Conservation (phyloP, 2,888 invertebrate species). For the Allophyes oxyacanthae region DNA sequence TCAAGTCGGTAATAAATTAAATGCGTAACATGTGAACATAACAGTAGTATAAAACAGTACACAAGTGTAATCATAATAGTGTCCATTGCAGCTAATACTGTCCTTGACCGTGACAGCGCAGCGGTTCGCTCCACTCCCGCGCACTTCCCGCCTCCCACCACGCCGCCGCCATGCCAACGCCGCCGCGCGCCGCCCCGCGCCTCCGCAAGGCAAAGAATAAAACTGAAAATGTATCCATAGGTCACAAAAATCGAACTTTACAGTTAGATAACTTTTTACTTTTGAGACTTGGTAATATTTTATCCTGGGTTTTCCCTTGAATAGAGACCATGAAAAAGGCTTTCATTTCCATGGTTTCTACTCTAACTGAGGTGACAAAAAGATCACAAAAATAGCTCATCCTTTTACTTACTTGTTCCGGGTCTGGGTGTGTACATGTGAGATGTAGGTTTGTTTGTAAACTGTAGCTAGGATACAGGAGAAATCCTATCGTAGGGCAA, state of each 20-base stretch:
- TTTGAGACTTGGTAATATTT: too few species aligned
- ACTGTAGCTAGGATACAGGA: too few species aligned
- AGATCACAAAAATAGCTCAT: too few species aligned
- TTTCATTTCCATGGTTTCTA: too few species aligned
- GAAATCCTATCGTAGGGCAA: too few species aligned
- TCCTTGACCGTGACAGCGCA: constrained; percentile 84
- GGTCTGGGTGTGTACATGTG: too few species aligned
- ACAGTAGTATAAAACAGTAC: constrained; percentile 63
- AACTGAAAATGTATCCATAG: constrained; percentile 21
- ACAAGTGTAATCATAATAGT: constrained; percentile 65
- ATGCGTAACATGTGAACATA: constrained; percentile 55
- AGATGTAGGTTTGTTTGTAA: too few species aligned
- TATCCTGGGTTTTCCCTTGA: too few species aligned
- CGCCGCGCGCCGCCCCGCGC: constrained; percentile 47
- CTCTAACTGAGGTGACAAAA: too few species aligned
- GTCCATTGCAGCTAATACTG: constrained; percentile 72
- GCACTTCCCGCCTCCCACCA: constrained; percentile 59
- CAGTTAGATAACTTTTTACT: too few species aligned
- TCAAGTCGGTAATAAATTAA: constrained; percentile 34
- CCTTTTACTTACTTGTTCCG: too few species aligned
- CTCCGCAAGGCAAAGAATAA: constrained; percentile 52
- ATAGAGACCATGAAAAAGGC: too few species aligned
- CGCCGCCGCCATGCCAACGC: constrained; percentile 48
- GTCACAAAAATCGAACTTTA: not conserved
- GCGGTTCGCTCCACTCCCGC: constrained; percentile 77